Conservation (phyloP, 2,888 invertebrate species). For the Entomobrya multifasciata region DNA sequence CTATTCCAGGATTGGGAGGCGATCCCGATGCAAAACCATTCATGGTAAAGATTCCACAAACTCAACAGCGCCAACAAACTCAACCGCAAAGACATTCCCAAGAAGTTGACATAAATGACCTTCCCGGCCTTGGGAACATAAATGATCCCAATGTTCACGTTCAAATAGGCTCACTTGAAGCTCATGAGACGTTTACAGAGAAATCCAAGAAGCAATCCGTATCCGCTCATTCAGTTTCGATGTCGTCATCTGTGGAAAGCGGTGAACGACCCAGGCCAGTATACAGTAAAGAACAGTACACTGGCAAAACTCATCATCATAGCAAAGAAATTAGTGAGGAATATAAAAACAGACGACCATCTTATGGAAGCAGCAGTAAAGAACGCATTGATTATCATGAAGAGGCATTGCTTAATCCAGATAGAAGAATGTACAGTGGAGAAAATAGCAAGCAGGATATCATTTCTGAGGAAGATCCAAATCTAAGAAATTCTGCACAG, state of each 20-base stretch:
- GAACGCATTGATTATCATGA: conserved; percentile 46
- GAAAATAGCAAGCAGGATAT: conserved; percentile 52
- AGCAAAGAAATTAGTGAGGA: conserved; percentile 70
- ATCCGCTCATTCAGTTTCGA: background rate
- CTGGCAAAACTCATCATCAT: conserved; percentile 63
- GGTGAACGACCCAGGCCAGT: conserved; percentile 44
- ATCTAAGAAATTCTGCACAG: background rate
- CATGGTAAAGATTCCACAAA: conserved; percentile 14
- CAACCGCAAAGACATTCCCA: background rate
- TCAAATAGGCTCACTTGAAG: conserved; percentile 44
- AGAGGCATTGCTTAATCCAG: conserved; percentile 28
- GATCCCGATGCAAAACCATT: conserved; percentile 32
- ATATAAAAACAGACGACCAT: conserved; percentile 6
- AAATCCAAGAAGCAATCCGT: conserved; percentile 30
- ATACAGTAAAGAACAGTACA: conserved; percentile 48
- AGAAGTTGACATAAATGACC: conserved; percentile 1
- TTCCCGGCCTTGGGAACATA: background rate
- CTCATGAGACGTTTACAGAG: conserved; percentile 46
- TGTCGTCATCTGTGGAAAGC: conserved; percentile 38
- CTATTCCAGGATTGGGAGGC: conserved; percentile 22
- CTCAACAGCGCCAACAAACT: background rate
- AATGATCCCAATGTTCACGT: conserved; percentile 46
- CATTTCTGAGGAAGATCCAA: conserved; percentile 36
- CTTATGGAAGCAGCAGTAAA: conserved; percentile 34
- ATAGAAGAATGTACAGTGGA: conserved; percentile 60